Base-by-base conservation (phyloP, 2,113 vertebrate species). In the Euleptes europaea region DNA sequence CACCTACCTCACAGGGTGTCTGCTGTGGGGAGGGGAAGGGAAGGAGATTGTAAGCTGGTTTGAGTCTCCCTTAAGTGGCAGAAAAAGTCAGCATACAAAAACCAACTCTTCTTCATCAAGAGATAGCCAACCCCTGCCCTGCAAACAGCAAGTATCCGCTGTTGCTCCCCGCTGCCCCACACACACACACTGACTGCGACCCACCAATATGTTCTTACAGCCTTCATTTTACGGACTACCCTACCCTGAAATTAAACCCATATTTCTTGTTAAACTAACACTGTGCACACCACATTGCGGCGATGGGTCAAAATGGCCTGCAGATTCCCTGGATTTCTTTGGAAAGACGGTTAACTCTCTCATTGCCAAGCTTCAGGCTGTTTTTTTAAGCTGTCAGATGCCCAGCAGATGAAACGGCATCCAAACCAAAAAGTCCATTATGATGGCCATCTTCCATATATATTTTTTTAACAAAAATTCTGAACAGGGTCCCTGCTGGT, bases 181-280 rank as follows among this genome's bases (percentile, higher is more conserved):
- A 54, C 51, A 54, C 17, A 19, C 11, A 15, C 4, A 17, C 47
- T 44, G 47, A 8, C 65, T 13, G 60, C 19, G 40, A 19, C 10
- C 44, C 26, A 35, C 65, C 49, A 51, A 54, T 33, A 71, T 4
- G 70, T 38, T 73, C 84, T 85, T 65, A 5, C 54, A 74, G 70
- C 51, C 77, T 72, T 85, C 40, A 85, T 85, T 85, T 79, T 85
- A 65, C 77, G 66, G 77, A 80, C 78, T 85, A 80, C 5, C 77
- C 84, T 80, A 72, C 84, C 77, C 84, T 85, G 84, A 85, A 85
- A 85, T 85, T 85, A 74, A 73, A 85, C 38, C 47, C 79, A 23
- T 73, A 47, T 72, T 69, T 54, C 49, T 70, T 60, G n/a, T 51
- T 71, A 80, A 78, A 66, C 77, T 67, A 79, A 73, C 84, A 73